Conservation (phyloP, 2,888 invertebrate species). For the Agonopterix alstromeriana region DNA sequence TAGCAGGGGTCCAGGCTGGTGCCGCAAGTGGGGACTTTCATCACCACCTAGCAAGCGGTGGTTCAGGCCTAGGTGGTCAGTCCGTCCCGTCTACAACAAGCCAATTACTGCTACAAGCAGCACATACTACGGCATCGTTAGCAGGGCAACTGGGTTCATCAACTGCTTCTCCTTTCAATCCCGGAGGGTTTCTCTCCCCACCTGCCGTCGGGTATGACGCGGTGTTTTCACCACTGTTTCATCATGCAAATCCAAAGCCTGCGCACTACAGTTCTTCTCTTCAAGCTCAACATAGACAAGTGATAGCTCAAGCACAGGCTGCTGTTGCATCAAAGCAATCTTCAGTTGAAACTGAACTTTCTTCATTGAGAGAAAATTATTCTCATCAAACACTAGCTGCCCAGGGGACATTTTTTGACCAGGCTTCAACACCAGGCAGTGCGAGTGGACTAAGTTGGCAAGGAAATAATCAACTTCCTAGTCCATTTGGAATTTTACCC, state of each 20-base stretch:
- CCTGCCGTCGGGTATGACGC: slow-evolving; percentile 88
- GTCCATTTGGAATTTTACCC: slow-evolving; percentile 86
- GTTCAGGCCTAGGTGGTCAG: slow-evolving; percentile 69
- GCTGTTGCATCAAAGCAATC: slow-evolving; percentile 76
- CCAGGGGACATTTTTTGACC: slow-evolving; percentile 83
- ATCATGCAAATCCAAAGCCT: slow-evolving; percentile 85
- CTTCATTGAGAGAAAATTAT: slow-evolving; percentile 78
- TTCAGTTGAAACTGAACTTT: slow-evolving; percentile 75
- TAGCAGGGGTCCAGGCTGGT: slow-evolving; percentile 83
- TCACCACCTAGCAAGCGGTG: slow-evolving; percentile 80
- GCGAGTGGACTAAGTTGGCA: slow-evolving; percentile 82
- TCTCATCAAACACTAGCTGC: slow-evolving; percentile 75
- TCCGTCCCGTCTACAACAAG: slow-evolving; percentile 80
- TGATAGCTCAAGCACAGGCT: slow-evolving; percentile 74
- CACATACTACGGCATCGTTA: slow-evolving; percentile 77
- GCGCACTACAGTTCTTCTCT: slow-evolving; percentile 82
- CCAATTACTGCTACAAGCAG: slow-evolving; percentile 81
- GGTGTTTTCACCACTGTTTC: slow-evolving; percentile 89
- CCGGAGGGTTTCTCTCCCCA: slow-evolving; percentile 84
- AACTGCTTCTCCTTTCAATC: slow-evolving; percentile 80
- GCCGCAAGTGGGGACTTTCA: slow-evolving; percentile 81
- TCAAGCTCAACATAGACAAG: slow-evolving; percentile 82
- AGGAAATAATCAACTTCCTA: slow-evolving; percentile 81
- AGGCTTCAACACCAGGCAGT: slow-evolving; percentile 72
- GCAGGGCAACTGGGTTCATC: slow-evolving; percentile 79